These are phyloP conservation scores for Galerucella pusilla DNA, from an alignment of 2,888 invertebrate genomes.

Conservation along the genomic window DNA sequence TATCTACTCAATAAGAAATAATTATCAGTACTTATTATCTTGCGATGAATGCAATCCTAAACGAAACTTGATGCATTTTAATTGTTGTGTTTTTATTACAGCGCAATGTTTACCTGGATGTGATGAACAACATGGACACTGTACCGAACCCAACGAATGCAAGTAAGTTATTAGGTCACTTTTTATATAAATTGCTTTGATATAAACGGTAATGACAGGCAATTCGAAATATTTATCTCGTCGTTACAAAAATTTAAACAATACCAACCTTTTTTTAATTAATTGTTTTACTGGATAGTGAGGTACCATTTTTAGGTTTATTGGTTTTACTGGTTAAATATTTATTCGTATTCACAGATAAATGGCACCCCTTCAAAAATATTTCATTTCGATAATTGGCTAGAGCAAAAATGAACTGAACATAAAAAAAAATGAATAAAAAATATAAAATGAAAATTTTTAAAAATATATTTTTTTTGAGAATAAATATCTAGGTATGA, in stretches of 20 bases:
- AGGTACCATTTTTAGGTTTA: not conserved
- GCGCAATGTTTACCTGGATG: conserved; percentile 95
- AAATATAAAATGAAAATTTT: too few relatives aligned
- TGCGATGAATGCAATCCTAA: conserved; percentile 28
- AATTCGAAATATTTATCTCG: not conserved
- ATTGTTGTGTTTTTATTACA: conserved; percentile 69
- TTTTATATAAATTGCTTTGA: conserved; percentile 17
- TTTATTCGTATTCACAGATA: not conserved
- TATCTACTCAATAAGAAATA: conserved; percentile 45
- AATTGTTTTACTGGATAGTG: not conserved
- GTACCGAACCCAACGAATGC: conserved; percentile 94
- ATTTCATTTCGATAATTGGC: too few relatives aligned
- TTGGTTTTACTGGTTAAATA: not conserved
- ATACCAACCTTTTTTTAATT: not conserved
- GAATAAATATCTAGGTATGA: too few relatives aligned
- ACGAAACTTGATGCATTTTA: conserved; percentile 37
- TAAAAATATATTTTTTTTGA: too few relatives aligned
- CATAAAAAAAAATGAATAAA: too few relatives aligned
- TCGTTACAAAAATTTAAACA: not conserved
- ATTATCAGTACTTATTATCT: conserved; percentile 40
- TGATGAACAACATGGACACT: conserved; percentile 89
- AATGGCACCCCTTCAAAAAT: not conserved
- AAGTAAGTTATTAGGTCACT: conserved; percentile 78
- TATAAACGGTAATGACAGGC: conserved; percentile 19
- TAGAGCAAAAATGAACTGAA: too few relatives aligned